Evolutionary conservation across 2,888 invertebrate genomes (phyloP).

Genomic region (Calliopum simillimum): DNA sequence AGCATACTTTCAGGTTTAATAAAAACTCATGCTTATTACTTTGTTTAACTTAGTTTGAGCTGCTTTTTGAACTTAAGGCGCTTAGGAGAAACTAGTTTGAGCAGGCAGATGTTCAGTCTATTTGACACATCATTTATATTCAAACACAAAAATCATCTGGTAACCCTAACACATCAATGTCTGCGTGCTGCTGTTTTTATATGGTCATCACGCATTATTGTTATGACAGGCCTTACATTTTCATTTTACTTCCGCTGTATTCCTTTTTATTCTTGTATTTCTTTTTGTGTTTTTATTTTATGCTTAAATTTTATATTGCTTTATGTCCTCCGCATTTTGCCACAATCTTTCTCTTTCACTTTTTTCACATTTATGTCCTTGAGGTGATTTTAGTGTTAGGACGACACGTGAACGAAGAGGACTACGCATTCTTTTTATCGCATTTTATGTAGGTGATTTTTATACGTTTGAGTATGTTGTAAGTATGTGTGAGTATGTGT

Average conservation of each 20-base stretch:
- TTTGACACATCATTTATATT: too few species aligned
- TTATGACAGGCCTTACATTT: conserved; percentile 10
- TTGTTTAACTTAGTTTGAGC: too few species aligned
- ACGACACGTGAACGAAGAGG: background rate
- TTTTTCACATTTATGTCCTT: background rate
- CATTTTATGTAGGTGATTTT: background rate
- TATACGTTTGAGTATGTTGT: background rate
- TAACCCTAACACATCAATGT: too few species aligned
- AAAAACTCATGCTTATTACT: too few species aligned
- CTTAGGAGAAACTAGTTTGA: too few species aligned
- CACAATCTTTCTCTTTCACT: background rate
- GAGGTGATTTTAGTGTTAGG: background rate
- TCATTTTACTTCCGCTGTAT: conserved; percentile 6
- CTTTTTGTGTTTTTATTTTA: background rate
- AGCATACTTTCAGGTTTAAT: too few species aligned
- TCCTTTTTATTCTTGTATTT: background rate
- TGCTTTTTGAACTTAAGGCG: too few species aligned
- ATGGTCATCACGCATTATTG: conserved; percentile 5
- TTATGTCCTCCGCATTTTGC: background rate
- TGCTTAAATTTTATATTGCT: background rate
- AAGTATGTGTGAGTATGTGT: background rate
- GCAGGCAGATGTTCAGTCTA: too few species aligned
- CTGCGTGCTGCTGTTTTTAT: background rate
- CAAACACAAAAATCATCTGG: too few species aligned
- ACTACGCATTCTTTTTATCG: background rate